phyloP scores from a whole-genome alignment of 2,113 vertebrate species.

The Saguinus imperator region DNA sequence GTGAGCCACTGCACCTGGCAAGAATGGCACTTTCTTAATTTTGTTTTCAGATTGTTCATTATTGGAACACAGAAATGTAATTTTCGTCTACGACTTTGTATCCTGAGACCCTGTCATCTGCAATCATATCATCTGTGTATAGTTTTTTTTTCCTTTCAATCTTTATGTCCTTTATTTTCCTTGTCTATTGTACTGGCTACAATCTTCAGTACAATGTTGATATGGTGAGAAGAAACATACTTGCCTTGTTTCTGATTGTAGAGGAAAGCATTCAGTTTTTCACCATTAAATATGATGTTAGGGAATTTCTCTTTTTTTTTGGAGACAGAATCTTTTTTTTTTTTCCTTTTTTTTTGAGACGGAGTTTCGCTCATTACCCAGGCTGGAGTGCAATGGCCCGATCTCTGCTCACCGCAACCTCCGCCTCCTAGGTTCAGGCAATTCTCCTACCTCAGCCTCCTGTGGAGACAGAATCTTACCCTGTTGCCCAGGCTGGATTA shows the following conservation, averaged over 20 bases:
- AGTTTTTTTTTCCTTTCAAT: not conserved
- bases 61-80: not conserved
- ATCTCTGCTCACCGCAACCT: no score
- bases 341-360: no score
- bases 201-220: not conserved
- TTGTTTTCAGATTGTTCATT: not conserved
- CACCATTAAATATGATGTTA: not conserved
- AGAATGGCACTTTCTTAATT: not conserved
- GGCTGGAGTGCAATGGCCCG: no score
- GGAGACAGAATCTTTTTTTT: no score
- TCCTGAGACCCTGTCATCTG: not conserved
- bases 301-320: not conserved
- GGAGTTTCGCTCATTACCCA: no score
- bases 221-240: not conserved
- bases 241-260: not conserved
- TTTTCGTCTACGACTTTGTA: not conserved
- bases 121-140: not conserved
- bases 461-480: no score
- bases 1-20: no score
- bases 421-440: no score
- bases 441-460: no score
- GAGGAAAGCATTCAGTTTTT: not conserved
- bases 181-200: not conserved
- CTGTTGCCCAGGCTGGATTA: no score
- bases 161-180: not conserved